Conservation (phyloP, 2,888 invertebrate species). For the Tribolium freemani region DNA sequence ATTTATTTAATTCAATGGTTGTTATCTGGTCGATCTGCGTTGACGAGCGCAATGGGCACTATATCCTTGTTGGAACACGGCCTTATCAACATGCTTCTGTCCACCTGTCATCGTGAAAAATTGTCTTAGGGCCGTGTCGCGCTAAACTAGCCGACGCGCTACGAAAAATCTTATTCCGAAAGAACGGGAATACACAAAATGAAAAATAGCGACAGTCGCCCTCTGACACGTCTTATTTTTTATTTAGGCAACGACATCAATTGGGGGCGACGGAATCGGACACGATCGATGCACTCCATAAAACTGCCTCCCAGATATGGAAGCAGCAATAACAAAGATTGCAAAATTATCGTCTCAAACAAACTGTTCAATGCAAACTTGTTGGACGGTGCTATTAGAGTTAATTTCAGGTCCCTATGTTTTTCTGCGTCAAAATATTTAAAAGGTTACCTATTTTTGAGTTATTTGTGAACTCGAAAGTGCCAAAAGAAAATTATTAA, state of each 20-base stretch:
- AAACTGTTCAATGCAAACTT: too few species aligned
- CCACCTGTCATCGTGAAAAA: slow-evolving; percentile 44
- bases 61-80: slow-evolving; percentile 44
- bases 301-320: too few species aligned
- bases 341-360: too few species aligned
- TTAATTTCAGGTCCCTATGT: too few species aligned
- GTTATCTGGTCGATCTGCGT: slow-evolving; percentile 40
- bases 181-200: slow-evolving; percentile 20
- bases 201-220: slow-evolving; percentile 23
- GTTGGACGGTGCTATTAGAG: too few species aligned
- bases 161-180: slow-evolving; percentile 26
- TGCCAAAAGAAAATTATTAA: too few species aligned
- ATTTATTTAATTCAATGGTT: slow-evolving; percentile 38
- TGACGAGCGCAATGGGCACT: slow-evolving; percentile 44
- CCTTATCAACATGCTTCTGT: slow-evolving; percentile 43
- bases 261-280: slow-evolving; percentile 6
- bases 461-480: too few species aligned
- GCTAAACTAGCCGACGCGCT: too few species aligned
- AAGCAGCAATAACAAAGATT: too few species aligned
- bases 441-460: too few species aligned
- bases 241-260: slow-evolving; percentile 14
- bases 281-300: slow-evolving; percentile 2
- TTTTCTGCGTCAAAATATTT: too few species aligned
- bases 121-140: slow-evolving; percentile 32
- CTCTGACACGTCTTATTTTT: slow-evolving; percentile 20